These are phyloP conservation scores for Poeciliopsis infans DNA, from an alignment of 2,797 vertebrate genomes.

Conservation along the genomic window DNA sequence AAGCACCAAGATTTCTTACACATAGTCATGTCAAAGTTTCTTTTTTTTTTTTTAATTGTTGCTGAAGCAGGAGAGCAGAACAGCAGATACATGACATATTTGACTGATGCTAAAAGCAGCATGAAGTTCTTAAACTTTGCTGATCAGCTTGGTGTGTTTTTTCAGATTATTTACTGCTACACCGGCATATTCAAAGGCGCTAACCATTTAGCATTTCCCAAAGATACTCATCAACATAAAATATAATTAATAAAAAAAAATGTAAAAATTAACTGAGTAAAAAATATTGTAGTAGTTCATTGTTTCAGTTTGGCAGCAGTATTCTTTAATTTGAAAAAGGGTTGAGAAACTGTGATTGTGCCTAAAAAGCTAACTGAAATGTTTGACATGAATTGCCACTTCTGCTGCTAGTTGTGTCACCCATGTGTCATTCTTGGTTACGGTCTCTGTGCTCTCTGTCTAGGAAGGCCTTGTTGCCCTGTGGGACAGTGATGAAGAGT, in stretches of 20 bases:
- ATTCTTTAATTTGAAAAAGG: not conserved
- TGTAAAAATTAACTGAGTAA: not conserved
- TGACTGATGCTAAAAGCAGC: not conserved
- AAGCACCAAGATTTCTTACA: not conserved
- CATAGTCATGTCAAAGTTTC: not conserved
- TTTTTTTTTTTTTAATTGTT: not conserved
- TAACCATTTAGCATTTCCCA: not conserved
- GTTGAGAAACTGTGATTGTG: constrained; percentile 4
- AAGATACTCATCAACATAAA: not conserved
- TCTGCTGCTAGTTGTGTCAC: constrained; percentile 51
- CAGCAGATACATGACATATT: not conserved
- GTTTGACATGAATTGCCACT: constrained; percentile 43
- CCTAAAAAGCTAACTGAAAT: constrained; percentile 38
- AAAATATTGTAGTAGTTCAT: not conserved
- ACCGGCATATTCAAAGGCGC: not conserved
- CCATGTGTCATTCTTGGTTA: constrained; percentile 58
- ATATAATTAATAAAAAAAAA: not conserved
- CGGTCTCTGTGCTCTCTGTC: constrained; percentile 42
- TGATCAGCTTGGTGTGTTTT: not conserved
- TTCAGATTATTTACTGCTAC: not conserved
- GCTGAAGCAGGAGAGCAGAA: not conserved
- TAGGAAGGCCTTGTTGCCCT: constrained; percentile 90
- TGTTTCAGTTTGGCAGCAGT: not conserved
- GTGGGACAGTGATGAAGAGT: constrained; percentile 86
- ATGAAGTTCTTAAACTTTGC: not conserved